Percentiles rank a stretch among this genome's conserved stretches.
These are phyloP conservation scores for cattle (Bos taurus) DNA, from an alignment of 2,113 vertebrate species.

Conservation along the genomic window DNA sequence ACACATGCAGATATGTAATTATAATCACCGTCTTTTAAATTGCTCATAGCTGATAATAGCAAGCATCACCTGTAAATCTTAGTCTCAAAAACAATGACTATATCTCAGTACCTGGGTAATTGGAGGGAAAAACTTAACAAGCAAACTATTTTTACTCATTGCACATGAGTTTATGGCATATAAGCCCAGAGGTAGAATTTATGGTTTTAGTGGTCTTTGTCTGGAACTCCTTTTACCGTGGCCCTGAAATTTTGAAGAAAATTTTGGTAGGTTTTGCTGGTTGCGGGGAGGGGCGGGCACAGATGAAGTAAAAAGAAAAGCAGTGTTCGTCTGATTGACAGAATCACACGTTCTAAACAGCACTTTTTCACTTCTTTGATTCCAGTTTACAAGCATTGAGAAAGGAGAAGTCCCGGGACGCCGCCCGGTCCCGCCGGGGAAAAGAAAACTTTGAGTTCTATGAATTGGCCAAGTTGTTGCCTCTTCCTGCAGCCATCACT, in stretches of 20 bases:
- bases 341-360: conserved; percentile 44
- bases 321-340: conserved; percentile 16
- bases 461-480: conserved; percentile 98
- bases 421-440: conserved; percentile 95
- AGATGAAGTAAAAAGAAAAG: conserved; percentile 36
- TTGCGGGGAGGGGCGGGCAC: accelerated
- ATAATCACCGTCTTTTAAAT: background rate
- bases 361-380: conserved; percentile 44
- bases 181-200: background rate
- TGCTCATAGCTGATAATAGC: background rate
- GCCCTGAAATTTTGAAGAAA: conserved; percentile 27
- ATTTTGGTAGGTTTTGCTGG: background rate
- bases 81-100: background rate
- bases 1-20: background rate
- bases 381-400: conserved; percentile 98
- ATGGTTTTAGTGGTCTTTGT: background rate
- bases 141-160: background rate
- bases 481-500: conserved; percentile 98
- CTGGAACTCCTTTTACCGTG: background rate
- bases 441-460: conserved; percentile 99
- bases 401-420: conserved; percentile 98
- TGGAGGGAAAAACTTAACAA: background rate
- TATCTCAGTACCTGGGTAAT: background rate
- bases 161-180: background rate
- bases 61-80: background rate